phyloP scores from a whole-genome alignment of 2,888 invertebrate species.

The Mystacides longicornis region DNA sequence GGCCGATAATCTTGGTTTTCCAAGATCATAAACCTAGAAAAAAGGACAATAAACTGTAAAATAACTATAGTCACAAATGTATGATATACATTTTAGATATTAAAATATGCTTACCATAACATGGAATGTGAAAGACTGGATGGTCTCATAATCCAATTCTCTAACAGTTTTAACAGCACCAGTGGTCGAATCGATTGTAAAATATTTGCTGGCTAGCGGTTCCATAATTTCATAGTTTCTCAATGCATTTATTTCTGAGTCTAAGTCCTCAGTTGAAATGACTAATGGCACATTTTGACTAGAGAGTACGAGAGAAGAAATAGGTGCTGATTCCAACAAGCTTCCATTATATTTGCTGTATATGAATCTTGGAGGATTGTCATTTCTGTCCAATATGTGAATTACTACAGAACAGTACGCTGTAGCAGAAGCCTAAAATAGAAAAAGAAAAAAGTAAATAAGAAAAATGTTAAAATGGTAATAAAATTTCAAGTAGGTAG shows the following conservation, averaged over 20 bases:
- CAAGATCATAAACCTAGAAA: slow-evolving; percentile 65
- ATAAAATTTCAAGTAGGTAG: neutral
- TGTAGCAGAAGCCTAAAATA: slow-evolving; percentile 49
- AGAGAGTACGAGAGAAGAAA: slow-evolving; percentile 66
- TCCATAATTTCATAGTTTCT: slow-evolving; percentile 81
- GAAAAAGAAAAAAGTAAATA: no score
- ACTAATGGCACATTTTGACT: slow-evolving; percentile 70
- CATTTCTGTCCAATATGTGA: slow-evolving; percentile 84
- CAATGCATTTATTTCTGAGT: slow-evolving; percentile 79
- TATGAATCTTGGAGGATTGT: slow-evolving; percentile 68
- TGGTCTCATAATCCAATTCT: slow-evolving; percentile 72
- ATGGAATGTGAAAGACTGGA: slow-evolving; percentile 64
- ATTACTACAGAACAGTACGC: slow-evolving; percentile 67
- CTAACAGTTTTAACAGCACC: slow-evolving; percentile 76
- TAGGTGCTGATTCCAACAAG: slow-evolving; percentile 65
- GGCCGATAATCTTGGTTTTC: slow-evolving; percentile 73
- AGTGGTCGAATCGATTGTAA: slow-evolving; percentile 80
- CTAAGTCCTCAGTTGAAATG: slow-evolving; percentile 74
- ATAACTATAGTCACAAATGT: neutral
- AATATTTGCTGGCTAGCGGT: slow-evolving; percentile 67
- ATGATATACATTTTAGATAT: neutral
- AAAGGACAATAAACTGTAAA: neutral
- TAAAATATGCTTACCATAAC: slow-evolving; percentile 53
- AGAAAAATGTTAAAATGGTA: no score
- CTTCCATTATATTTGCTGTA: slow-evolving; percentile 61